Evolutionary conservation across 2,888 invertebrate species (phyloP).

Genomic region (Monopis laevigella): DNA sequence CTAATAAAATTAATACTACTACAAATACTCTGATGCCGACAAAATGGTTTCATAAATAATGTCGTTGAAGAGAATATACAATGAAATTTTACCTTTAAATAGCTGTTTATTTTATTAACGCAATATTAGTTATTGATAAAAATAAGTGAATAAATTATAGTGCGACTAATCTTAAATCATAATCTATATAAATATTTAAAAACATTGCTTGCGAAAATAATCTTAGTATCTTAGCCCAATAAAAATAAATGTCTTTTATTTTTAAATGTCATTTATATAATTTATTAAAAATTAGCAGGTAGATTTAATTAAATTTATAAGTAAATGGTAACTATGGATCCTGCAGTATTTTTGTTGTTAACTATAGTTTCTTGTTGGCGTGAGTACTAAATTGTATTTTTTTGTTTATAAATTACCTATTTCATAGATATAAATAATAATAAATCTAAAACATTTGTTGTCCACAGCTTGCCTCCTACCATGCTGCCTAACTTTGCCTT

Average conservation of each 20-base stretch:
- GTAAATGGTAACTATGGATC: conserved; percentile 23
- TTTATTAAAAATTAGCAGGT: too few species aligned
- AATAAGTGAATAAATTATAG: too few species aligned
- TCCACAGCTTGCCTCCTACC: conserved; percentile 36
- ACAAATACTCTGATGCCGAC: too few species aligned
- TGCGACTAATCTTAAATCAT: too few species aligned
- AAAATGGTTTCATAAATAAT: too few species aligned
- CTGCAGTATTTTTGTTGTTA: conserved; percentile 32
- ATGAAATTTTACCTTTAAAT: too few species aligned
- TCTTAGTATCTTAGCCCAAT: not conserved
- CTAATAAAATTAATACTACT: too few species aligned
- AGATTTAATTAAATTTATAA: too few species aligned
- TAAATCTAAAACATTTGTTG: not conserved
- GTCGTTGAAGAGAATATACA: too few species aligned
- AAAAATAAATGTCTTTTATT: not conserved
- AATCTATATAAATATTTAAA: not conserved
- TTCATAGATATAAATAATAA: not conserved
- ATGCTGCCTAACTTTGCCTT: conserved; percentile 31
- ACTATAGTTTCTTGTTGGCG: conserved; percentile 42
- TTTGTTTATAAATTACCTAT: not conserved
- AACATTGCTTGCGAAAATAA: not conserved
- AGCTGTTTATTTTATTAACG: too few species aligned
- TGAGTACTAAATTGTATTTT: conserved; percentile 26
- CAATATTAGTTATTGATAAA: too few species aligned
- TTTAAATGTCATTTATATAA: not conserved